Evolutionary conservation across 2,797 vertebrate species (phyloP).

Genomic region (Centropyge bicolor): DNA sequence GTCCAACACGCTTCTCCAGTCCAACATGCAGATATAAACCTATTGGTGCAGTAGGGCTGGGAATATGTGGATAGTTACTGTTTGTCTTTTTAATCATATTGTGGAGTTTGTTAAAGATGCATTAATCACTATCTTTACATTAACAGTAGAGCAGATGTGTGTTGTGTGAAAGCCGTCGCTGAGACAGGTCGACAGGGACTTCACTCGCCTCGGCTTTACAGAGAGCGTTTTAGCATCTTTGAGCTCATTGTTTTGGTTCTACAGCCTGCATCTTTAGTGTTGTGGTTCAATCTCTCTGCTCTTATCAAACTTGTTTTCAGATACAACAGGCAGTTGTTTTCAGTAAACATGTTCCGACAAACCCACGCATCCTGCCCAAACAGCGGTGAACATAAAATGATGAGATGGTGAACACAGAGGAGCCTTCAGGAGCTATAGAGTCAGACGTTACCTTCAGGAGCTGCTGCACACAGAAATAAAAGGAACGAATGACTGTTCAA

Average conservation of each 20-base stretch:
- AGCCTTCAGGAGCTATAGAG: conserved; percentile 13
- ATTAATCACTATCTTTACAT: no score
- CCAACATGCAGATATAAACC: neutral
- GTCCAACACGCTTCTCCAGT: neutral
- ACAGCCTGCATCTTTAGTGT: neutral
- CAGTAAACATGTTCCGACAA: neutral
- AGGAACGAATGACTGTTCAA: neutral
- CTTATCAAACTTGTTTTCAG: conserved; percentile 19
- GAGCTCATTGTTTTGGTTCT: neutral
- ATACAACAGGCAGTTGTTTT: conserved; percentile 14
- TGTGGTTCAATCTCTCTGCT: neutral
- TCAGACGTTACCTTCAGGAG: conserved; percentile 2
- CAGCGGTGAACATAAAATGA: conserved; percentile 5
- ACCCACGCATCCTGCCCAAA: conserved; percentile 21
- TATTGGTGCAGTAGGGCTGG: neutral
- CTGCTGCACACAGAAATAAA: neutral
- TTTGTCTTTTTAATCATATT: neutral
- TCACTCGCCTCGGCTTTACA: neutral
- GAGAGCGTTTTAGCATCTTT: neutral
- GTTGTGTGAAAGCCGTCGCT: neutral
- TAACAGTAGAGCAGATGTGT: neutral
- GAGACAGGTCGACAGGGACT: neutral
- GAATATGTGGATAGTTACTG: neutral
- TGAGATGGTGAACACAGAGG: conserved; percentile 5
- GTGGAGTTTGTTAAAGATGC: neutral